Evolutionary conservation across 2,888 invertebrate genomes (phyloP).

Genomic region (Yponomeuta sedellus): DNA sequence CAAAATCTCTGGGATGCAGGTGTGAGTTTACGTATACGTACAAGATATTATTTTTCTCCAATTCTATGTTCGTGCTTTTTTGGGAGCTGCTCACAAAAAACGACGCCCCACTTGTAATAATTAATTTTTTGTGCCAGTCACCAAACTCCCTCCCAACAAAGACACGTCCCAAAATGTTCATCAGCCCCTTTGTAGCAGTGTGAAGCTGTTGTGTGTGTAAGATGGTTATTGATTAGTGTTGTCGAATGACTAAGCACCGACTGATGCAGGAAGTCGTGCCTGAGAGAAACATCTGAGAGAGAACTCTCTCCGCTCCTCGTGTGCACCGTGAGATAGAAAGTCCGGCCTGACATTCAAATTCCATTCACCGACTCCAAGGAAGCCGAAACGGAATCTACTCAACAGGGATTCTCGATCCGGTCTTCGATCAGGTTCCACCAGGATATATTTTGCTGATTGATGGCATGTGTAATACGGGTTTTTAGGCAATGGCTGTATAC

Average conservation of each 20-base stretch:
- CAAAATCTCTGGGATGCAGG: too few relatives aligned
- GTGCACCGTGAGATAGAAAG: not conserved
- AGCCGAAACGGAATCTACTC: not conserved
- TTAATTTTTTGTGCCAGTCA: not conserved
- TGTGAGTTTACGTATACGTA: too few relatives aligned
- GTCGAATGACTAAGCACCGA: not conserved
- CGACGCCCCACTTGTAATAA: not conserved
- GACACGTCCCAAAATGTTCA: not conserved
- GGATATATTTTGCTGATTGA: not conserved
- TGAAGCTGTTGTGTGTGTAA: too few relatives aligned
- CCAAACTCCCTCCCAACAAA: not conserved
- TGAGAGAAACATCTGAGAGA: not conserved
- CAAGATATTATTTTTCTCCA: not conserved
- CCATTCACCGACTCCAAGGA: not conserved
- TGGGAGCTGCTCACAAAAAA: not conserved
- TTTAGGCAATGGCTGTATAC: not conserved
- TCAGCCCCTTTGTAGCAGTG: too few relatives aligned
- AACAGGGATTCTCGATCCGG: not conserved
- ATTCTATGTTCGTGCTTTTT: not conserved
- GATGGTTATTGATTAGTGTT: too few relatives aligned
- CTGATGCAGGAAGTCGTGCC: not conserved
- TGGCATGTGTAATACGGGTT: not conserved
- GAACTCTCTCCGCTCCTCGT: not conserved
- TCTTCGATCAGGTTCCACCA: not conserved
- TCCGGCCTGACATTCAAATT: not conserved